Percentiles rank a stretch among this genome's conserved stretches.
These are phyloP conservation scores for Danio choprae DNA, from an alignment of 2,797 vertebrate species.

Conservation along the genomic window DNA sequence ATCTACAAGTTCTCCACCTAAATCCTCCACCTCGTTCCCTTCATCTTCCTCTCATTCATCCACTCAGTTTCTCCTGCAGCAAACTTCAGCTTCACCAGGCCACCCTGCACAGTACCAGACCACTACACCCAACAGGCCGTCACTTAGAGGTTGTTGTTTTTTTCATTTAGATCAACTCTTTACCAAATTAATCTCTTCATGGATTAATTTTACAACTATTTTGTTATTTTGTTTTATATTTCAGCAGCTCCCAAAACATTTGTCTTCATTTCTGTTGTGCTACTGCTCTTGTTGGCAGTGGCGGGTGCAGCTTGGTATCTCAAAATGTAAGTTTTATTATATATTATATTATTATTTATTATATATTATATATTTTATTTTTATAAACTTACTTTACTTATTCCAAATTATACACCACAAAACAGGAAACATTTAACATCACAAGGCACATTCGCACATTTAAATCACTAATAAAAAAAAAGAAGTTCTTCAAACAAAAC, in stretches of 20 bases:
- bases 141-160: constrained; percentile 62
- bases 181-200: not conserved
- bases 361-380: not conserved
- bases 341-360: not conserved
- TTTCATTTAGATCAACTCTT: not conserved
- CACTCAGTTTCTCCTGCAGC: constrained; percentile 9
- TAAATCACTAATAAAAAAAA: too few species aligned
- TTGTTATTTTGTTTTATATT: constrained; percentile 16
- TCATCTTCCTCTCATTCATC: constrained; percentile 11
- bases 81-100: constrained; percentile 2
- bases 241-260: constrained; percentile 60
- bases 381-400: not conserved
- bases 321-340: constrained; percentile 70
- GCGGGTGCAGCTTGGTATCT: constrained; percentile 61
- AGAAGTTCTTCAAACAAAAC: too few species aligned
- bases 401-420: too few species aligned
- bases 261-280: constrained; percentile 53
- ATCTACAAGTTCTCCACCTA: not conserved
- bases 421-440: too few species aligned
- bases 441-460: too few species aligned
- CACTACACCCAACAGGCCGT: not conserved
- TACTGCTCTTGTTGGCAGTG: constrained; percentile 58
- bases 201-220: not conserved
- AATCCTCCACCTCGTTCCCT: constrained; percentile 16
- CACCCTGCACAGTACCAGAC: not conserved